phyloP scores from a whole-genome alignment of 2,797 vertebrate species.

The Urocyon cinereoargenteus region DNA sequence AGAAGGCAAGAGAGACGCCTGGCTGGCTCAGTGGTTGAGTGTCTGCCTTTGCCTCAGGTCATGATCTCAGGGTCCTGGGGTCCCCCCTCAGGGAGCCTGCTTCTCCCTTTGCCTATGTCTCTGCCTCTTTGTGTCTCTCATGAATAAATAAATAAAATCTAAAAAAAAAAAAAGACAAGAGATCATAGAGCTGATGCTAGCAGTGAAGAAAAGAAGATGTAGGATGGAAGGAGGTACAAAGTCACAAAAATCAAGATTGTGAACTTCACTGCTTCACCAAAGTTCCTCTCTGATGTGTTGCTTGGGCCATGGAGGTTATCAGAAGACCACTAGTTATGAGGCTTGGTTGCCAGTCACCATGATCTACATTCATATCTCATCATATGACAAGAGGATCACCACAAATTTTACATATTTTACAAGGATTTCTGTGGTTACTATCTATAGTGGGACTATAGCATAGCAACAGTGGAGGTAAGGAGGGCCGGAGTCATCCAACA shows the following conservation, averaged over 20 bases:
- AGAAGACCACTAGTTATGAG: not conserved
- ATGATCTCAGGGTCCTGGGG: too few species aligned
- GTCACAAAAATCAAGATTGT: not conserved
- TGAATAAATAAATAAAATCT: too few species aligned
- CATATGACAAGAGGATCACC: not conserved
- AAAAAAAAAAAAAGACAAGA: not conserved
- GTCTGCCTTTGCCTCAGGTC: too few species aligned
- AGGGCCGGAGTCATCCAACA: not conserved
- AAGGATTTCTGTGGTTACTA: not conserved
- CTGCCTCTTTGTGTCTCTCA: too few species aligned
- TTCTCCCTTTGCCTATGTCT: too few species aligned
- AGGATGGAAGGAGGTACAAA: not conserved
- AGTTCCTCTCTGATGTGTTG: not conserved
- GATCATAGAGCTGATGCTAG: not conserved
- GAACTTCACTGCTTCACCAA: not conserved
- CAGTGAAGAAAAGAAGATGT: not conserved
- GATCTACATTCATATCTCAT: not conserved
- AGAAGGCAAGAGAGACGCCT: not conserved
- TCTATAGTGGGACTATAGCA: accelerated
- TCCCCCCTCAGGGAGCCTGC: too few species aligned
- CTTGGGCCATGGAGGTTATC: not conserved
- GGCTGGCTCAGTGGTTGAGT: too few species aligned
- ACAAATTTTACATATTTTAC: not conserved
- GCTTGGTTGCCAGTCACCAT: not conserved
- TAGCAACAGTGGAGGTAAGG: not conserved